Conservation (phyloP, 2,797 vertebrate species). For the Enoplosus armatus region DNA sequence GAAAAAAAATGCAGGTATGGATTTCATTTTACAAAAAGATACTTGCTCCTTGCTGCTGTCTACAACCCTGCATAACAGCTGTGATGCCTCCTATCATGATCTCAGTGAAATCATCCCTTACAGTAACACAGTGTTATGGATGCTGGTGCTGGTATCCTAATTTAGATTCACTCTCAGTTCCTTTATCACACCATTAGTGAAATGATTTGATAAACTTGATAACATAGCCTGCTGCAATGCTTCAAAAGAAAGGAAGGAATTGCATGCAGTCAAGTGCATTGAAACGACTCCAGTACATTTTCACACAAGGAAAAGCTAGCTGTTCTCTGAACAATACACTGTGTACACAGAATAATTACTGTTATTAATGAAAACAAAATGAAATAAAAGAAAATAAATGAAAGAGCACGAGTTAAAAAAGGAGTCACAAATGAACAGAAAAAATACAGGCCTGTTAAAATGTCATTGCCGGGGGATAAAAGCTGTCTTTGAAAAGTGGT, state of each 20-base stretch:
- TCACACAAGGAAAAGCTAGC: not conserved
- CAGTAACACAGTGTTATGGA: not conserved
- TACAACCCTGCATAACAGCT: not conserved
- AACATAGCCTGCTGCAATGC: too few species aligned
- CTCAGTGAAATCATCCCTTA: not conserved
- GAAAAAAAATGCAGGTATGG: constrained; percentile 8
- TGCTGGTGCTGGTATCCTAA: not conserved
- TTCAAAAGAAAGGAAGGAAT: not conserved
- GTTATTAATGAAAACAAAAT: not conserved
- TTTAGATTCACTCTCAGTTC: not conserved
- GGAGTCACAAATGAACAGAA: not conserved
- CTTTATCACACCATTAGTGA: not conserved
- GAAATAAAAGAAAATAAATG: too few species aligned
- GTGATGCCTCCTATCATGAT: not conserved
- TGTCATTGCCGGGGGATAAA: constrained; percentile 17
- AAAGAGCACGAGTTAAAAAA: not conserved
- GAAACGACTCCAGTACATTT: not conserved
- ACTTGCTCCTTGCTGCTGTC: not conserved
- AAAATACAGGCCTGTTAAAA: constrained; percentile 7
- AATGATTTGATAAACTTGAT: not conserved
- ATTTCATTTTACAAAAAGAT: not conserved
- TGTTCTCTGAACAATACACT: not conserved
- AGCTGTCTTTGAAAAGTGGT: constrained; percentile 14
- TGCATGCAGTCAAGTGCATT: not conserved
- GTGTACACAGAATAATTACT: not conserved